Conservation (phyloP, 1,140 invertebrate species). For the Bombus haemorrhoidalis region DNA sequence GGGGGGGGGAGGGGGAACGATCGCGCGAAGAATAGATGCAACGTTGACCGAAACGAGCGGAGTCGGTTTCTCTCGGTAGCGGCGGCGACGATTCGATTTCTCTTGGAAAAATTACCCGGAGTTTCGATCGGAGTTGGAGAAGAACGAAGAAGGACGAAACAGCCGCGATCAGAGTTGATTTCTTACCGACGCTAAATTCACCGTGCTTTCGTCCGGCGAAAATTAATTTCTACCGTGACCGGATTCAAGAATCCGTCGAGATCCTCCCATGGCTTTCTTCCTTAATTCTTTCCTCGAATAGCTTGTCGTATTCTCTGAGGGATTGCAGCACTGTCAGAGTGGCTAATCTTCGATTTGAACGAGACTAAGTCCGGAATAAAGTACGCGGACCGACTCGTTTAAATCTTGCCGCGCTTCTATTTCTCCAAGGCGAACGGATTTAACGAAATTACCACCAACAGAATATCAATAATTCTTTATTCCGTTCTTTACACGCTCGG, state of each 20-base stretch:
- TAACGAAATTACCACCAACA: too few species aligned
- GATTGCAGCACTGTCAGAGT: slow-evolving; percentile 27
- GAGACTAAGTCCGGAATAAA: slow-evolving; percentile 2
- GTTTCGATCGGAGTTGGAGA: neutral
- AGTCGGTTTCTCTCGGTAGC: too few species aligned
- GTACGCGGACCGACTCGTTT: neutral
- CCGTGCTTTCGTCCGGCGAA: slow-evolving; percentile 28
- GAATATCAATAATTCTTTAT: neutral
- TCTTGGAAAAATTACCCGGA: neutral
- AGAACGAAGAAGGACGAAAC: neutral
- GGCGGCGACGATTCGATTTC: neutral
- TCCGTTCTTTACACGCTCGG: neutral
- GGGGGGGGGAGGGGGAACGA: fast-evolving
- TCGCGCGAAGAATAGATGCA: neutral
- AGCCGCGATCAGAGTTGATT: slow-evolving; percentile 29
- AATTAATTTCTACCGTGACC: slow-evolving; percentile 64
- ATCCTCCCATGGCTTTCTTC: slow-evolving; percentile 5
- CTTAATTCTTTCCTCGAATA: slow-evolving; percentile 46
- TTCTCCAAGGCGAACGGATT: too few species aligned
- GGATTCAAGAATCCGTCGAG: slow-evolving; percentile 48
- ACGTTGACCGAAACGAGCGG: neutral
- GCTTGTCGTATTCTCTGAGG: slow-evolving; percentile 19
- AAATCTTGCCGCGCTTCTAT: neutral
- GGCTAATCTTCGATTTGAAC: slow-evolving; percentile 46
- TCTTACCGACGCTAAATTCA: slow-evolving; percentile 33